Evolutionary conservation across 2,888 invertebrate genomes (phyloP).

Genomic region (Brassicogethes aeneus): DNA sequence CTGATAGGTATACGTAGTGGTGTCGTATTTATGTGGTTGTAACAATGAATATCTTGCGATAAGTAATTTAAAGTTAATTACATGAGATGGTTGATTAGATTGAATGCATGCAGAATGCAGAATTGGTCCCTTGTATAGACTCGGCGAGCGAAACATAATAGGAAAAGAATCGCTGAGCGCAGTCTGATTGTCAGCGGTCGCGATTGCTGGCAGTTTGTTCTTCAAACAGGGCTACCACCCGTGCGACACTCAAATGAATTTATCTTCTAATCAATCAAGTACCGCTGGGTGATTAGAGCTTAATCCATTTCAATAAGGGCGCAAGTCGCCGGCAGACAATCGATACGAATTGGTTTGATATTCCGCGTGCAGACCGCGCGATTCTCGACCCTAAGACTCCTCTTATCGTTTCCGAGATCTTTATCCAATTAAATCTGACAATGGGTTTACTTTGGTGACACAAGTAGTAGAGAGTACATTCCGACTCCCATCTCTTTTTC

Average conservation of each 20-base stretch:
- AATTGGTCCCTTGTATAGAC: no score
- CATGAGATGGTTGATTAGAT: no score
- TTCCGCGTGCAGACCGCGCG: slow-evolving; percentile 26
- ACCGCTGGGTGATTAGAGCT: slow-evolving; percentile 31
- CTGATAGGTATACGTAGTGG: no score
- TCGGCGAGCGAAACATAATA: no score
- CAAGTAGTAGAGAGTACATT: slow-evolving; percentile 23
- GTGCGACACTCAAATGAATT: slow-evolving; percentile 34
- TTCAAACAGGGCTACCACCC: slow-evolving; percentile 27
- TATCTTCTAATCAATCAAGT: slow-evolving; percentile 42
- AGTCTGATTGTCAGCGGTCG: no score
- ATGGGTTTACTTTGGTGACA: slow-evolving; percentile 43
- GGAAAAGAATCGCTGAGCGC: no score
- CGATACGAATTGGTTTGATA: not conserved
- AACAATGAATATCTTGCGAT: no score
- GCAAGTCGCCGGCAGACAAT: slow-evolving; percentile 21
- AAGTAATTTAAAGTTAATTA: no score
- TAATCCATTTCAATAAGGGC: slow-evolving; percentile 20
- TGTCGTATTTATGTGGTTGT: no score
- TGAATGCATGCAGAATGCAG: no score
- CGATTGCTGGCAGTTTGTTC: slow-evolving; percentile 13
- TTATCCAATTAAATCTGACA: slow-evolving; percentile 47
- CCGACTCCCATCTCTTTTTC: not conserved
- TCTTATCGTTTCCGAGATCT: slow-evolving; percentile 40
- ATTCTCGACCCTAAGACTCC: slow-evolving; percentile 15